Percentiles rank a stretch among this genome's conserved stretches.
phyloP scores from a whole-genome alignment of 2,797 vertebrate species.

The Falco biarmicus region DNA sequence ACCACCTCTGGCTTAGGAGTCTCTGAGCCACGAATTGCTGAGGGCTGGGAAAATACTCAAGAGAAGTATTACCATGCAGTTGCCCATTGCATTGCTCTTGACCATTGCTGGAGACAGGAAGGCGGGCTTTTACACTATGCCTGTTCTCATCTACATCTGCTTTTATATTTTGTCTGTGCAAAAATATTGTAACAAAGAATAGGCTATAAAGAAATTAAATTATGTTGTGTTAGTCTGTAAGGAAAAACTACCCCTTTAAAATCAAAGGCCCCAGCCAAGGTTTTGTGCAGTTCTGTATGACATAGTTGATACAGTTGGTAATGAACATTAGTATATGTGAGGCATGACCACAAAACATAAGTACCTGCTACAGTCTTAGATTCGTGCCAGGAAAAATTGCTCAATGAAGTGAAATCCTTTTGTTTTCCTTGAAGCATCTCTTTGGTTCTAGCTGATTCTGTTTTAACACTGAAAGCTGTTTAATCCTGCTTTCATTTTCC shows the following conservation, averaged over 20 bases:
- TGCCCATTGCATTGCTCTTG: neutral
- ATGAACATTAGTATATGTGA: neutral
- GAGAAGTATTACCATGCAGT: neutral
- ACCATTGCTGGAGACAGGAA: neutral
- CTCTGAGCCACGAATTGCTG: neutral
- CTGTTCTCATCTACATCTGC: neutral
- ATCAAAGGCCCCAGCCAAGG: neutral
- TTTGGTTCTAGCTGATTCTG: neutral
- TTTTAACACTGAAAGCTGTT: neutral
- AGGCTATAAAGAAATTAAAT: neutral
- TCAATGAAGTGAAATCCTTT: neutral
- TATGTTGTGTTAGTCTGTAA: neutral
- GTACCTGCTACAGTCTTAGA: neutral
- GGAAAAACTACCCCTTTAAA: neutral
- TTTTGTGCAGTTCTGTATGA: neutral
- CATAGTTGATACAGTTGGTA: neutral
- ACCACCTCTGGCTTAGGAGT: neutral
- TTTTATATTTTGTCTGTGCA: neutral
- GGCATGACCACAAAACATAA: neutral
- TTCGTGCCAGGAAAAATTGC: neutral
- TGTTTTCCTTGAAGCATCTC: neutral
- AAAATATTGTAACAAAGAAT: neutral
- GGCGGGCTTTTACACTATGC: neutral
- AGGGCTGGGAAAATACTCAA: neutral
- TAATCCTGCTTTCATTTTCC: conserved; percentile 5